Evolutionary conservation across 2,113 vertebrate genomes (phyloP), one percentile per base, ranked within the genome.

Genomic region (Gymnorhina tibicen): DNA sequence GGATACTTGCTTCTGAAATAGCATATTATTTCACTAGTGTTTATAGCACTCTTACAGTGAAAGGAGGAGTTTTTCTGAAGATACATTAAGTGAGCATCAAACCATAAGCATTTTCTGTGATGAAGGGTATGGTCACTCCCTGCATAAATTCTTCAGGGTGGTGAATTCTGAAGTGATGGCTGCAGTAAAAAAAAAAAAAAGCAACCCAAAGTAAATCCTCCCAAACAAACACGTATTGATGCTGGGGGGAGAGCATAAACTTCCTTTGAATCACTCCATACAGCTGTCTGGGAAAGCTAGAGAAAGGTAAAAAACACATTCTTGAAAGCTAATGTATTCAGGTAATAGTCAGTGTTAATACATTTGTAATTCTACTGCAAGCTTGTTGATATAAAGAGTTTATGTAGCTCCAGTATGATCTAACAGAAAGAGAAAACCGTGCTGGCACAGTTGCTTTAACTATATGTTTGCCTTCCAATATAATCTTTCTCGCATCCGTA

Each of bases 151-250:
- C 52, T 80, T 76, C 30, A 62, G 11, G 28, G 9, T 37, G 21
- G 6, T 59, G 20, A 91, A 75, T 67, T 89, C 39, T 3, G 2
- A n/a, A 16, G 22, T 39, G 44, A 79, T 35, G 7, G 11, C 22
- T 74, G 19, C 11, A 56, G 7, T 3, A 3, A 20, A 35, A 41
- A 49, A 33, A 11, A 46, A 26, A 9, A 1, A 13, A 35, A 2
- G 0, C 2, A 44, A 12, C 8, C 3, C 1, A 0, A 55, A 72
- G 14, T 20, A 50, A 81, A 39, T 37, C 12, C 8, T 62, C 14
- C 1, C 3, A 22, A 39, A 35, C 4, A 84, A 37, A 23, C 8
- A 39, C 10, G 28, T 22, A 37, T 10, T 63, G 13, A 49, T 49
- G 4, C 10, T 70, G 13, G 7, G 11, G 76, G 15, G 5, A 58